Evolutionary conservation across 2,888 invertebrate genomes (phyloP).

Genomic region (Cancer borealis): DNA sequence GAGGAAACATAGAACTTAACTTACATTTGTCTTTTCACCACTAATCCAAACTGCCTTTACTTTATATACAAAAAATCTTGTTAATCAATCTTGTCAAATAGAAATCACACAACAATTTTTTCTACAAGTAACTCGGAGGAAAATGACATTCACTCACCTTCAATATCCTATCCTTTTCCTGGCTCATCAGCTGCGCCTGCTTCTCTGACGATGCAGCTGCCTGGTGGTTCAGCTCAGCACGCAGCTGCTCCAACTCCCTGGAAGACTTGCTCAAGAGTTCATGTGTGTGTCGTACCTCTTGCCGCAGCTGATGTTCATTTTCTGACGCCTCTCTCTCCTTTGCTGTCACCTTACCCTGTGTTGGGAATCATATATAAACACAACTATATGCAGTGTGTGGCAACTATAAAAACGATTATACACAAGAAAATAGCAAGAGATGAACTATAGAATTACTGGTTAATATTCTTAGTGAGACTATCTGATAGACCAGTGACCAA

Average conservation of each 20-base stretch:
- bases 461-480: no score
- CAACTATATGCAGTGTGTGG: not conserved
- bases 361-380: not conserved
- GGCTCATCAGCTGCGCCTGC: conserved; percentile 52
- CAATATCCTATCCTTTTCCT: conserved; percentile 71
- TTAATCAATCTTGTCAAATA: no score
- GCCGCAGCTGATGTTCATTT: conserved; percentile 43
- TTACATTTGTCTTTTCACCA: not conserved
- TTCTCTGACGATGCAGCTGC: conserved; percentile 50
- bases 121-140: not conserved
- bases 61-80: no score
- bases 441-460: no score
- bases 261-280: conserved; percentile 51
- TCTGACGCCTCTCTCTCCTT: conserved; percentile 60
- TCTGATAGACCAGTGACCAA: no score
- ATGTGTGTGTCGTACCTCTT: conserved; percentile 52
- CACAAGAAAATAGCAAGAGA: no score
- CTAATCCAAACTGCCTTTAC: not conserved
- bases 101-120: not conserved
- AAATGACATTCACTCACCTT: conserved; percentile 50
- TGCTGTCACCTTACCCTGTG: conserved; percentile 52
- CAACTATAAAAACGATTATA: not conserved
- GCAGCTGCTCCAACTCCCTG: conserved; percentile 50
- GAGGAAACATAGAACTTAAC: not conserved
- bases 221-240: conserved; percentile 51